Conservation (phyloP, 2,797 vertebrate genomes). For the Danio albolineatus region DNA sequence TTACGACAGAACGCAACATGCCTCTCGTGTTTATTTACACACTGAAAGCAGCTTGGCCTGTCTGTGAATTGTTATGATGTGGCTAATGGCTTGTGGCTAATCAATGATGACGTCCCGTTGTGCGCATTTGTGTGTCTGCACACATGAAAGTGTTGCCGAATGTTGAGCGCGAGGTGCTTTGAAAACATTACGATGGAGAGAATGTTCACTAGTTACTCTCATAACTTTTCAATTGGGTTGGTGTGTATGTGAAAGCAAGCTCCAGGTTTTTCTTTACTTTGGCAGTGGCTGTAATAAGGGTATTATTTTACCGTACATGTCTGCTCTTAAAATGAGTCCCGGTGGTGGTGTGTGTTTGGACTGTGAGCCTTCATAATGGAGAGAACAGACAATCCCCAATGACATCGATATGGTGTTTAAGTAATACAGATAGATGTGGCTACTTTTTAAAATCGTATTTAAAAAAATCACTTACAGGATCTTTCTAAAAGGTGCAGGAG, state of each 20-base stretch:
- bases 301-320: background rate
- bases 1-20: background rate
- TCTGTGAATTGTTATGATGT: conserved; percentile 19
- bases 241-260: background rate
- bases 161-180: background rate
- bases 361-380: background rate
- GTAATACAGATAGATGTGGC: background rate
- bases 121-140: background rate
- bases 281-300: background rate
- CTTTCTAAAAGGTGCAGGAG: too few relatives aligned
- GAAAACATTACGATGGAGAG: background rate
- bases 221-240: background rate
- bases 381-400: background rate
- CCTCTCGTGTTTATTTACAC: background rate
- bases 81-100: conserved; percentile 30
- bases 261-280: conserved; percentile 7
- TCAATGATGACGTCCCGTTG: conserved; percentile 13
- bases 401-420: background rate
- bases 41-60: background rate
- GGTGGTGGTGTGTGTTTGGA: background rate
- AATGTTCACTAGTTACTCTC: background rate
- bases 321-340: background rate
- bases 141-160: background rate
- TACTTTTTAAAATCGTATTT: background rate
- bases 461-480: background rate